Evolutionary conservation across 2,888 invertebrate genomes (phyloP), one percentile per base, ranked within the genome.

Genomic region (Drosophila mimica): DNA sequence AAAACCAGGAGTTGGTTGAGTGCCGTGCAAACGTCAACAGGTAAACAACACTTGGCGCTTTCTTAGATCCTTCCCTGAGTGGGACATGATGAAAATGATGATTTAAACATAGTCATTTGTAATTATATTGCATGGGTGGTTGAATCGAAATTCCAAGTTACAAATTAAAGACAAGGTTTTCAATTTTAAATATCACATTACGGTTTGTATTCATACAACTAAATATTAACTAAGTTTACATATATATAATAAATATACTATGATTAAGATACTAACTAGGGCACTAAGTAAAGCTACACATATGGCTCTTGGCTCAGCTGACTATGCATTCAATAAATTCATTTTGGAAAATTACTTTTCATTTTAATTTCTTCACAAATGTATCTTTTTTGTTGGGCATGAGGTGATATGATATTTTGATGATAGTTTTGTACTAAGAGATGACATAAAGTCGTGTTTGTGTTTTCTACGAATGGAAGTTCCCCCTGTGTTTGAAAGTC

Each of bases 1-100:
- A 20, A 15, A 65, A 49, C 60, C 60, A 43, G 60, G 48, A 59
- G 59, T 73, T 87, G 89, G 90, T 87, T 88, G 78, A 90, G 80
- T 69, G 76, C 83, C 61, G 68, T 57, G 83, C 54, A 62, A 82
- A 83, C 89, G 69, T 89, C 84, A 75, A 82, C 84, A 85, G 88
- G 84, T 88, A 86, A 86, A 73, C 74, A 71, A 73, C 59, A 70
- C 67, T 48, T 56, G 59, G 57, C 60, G 74, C 72, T 49, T 52
- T 33, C 69, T 73, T 63, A 73, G 74, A 81, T 84, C 79, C 76
- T 71, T 40, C 2, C 30, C 34, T 5, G 30, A 15, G 36, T 25
- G 65, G 60, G 51, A 67, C n/a, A n/a, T n/a, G 43, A 76, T n/a
- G 60, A 48, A 78, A 77, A 81, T 76, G 79, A 56, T 56, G 75